Base-by-base conservation (phyloP, 2,888 invertebrate species). In the Brenthis ino region DNA sequence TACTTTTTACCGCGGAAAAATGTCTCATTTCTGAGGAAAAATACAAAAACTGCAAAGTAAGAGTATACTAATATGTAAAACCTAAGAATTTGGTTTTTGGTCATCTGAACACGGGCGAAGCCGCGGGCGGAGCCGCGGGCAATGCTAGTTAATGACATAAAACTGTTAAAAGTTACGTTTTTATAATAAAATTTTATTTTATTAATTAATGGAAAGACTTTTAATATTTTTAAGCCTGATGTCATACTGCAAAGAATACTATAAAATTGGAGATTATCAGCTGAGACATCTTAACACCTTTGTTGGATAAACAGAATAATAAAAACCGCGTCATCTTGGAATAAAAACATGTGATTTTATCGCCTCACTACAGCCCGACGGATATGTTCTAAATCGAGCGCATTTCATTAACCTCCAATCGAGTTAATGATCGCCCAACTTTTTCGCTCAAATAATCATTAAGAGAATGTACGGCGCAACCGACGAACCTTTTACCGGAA, bases 401-500 rank as follows among this genome's bases (percentile, higher is more conserved):
- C 79, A 83, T 87, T 87, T 89, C 86, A 88, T 88, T 88, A 86
- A 85, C 83, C 85, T 77, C 82, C 87, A 88, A 89, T 89, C 82
- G 82, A 76, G 85, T 85, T 89, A 89, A 90, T 89, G 87, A 89
- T 82, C 81, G 80, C 82, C 82, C 82, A 89, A 89, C 80, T 89
- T 89, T 89, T 89, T 87, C 88, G 86, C 88, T 89, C 87, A 90
- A 88, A 90, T 87, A 88, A 89, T 89, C 88, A 89, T 89, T 87
- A 87, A 82, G 84, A 85, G 83, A 88, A 88, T 85, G 84, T 82
- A 86, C 84, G 82, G 79, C 76, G 78, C 76, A 80, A 76, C 82
- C 82, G 79, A 79, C 75, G 79, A 85, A 84, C 87, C 88, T 89
- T 90, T 91, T 90, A 89, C 86, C 82, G 86, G 85, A 89, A 91